Conservation (phyloP, 1,140 invertebrate genomes). For the Pseudomyrmex gracilis region DNA sequence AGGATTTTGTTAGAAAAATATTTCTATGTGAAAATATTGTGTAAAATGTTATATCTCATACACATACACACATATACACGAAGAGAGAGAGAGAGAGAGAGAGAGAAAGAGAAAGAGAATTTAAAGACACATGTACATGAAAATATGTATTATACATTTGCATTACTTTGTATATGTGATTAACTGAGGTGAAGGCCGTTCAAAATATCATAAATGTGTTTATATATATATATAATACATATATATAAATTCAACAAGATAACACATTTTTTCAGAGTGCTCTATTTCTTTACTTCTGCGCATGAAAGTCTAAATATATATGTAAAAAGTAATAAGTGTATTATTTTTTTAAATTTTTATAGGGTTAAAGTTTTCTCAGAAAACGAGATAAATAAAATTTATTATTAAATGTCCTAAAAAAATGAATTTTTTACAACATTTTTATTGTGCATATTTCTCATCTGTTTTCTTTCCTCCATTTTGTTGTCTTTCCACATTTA, state of each 20-base stretch:
- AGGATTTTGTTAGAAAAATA: background rate
- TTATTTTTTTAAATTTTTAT: constrained; percentile 58
- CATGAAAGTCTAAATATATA: constrained; percentile 45
- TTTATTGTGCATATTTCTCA: constrained; percentile 17
- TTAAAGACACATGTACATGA: constrained; percentile 12
- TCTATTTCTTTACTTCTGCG: constrained; percentile 48
- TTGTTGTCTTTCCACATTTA: constrained; percentile 1
- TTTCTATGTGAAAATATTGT: constrained; percentile 34
- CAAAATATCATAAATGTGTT: constrained; percentile 37
- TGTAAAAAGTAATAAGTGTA: constrained; percentile 28
- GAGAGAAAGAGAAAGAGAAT: too few species aligned
- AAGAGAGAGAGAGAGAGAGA: too few species aligned
- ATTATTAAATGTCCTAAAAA: constrained; percentile 40
- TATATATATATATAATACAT: constrained; percentile 19
- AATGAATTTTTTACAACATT: constrained; percentile 27
- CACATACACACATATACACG: too few species aligned
- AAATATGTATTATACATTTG: constrained; percentile 24
- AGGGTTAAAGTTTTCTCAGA: constrained; percentile 4
- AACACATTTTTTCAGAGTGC: background rate
- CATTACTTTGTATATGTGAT: constrained; percentile 21
- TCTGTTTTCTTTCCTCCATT: constrained; percentile 25
- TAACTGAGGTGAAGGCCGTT: constrained; percentile 15
- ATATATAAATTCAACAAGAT: constrained; percentile 24
- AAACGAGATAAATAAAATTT: constrained; percentile 36
- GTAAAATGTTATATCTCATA: too few species aligned